Percentiles rank a stretch among this genome's conserved stretches.
Conservation (phyloP, 2,113 vertebrate species). For the Pogonocichla stellata region DNA sequence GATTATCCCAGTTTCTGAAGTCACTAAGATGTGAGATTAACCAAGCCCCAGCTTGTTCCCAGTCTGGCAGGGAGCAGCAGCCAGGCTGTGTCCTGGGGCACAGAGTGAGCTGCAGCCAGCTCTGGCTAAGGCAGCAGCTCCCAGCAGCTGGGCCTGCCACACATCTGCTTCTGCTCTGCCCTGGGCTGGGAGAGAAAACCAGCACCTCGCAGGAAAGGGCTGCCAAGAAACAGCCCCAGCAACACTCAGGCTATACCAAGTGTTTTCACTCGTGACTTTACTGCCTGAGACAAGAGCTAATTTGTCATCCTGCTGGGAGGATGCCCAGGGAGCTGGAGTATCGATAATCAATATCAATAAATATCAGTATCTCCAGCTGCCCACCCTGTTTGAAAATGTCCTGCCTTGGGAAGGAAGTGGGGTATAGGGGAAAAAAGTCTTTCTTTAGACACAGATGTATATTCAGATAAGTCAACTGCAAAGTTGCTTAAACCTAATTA, state of each 20-base stretch:
- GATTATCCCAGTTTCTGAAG: constrained; percentile 18
- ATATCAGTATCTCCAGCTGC: neutral
- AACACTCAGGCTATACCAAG: neutral
- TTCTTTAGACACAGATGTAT: neutral
- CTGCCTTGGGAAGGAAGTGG: neutral
- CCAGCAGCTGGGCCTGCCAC: neutral
- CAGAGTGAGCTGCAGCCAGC: accelerated
- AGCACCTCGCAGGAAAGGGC: neutral
- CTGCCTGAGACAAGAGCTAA: accelerated
- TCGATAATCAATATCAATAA: neutral
- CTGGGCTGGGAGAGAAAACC: neutral
- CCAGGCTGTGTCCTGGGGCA: neutral
- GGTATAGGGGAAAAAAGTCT: accelerated
- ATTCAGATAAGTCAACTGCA: neutral
- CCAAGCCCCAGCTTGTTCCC: neutral
- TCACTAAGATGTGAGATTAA: neutral
- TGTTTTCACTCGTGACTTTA: accelerated
- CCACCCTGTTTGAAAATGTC: accelerated
- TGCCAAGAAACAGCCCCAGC: neutral
- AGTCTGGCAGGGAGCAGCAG: neutral
- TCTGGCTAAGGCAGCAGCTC: neutral
- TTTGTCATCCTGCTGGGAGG: neutral
- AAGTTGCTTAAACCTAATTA: neutral
- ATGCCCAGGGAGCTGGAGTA: neutral
- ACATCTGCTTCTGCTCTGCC: neutral